These are phyloP conservation scores for Promerops cafer DNA, from an alignment of 2,113 vertebrate species.

Conservation along the genomic window DNA sequence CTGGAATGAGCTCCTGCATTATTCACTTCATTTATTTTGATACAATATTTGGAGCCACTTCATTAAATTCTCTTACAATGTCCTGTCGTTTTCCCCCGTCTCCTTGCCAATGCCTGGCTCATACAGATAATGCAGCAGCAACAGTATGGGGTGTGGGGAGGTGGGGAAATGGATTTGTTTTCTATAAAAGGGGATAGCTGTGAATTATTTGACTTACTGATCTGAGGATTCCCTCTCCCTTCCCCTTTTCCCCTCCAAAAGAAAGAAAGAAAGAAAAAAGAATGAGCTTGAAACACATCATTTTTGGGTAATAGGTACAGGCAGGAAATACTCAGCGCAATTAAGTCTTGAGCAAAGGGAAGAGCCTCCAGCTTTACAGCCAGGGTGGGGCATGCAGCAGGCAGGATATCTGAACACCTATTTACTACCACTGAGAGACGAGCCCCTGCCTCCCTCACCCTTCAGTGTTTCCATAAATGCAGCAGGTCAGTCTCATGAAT, in stretches of 20 bases:
- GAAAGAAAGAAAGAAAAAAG: not conserved
- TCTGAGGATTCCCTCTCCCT: not conserved
- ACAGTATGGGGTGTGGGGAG: not conserved
- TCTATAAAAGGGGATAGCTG: not conserved
- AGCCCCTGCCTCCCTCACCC: not conserved
- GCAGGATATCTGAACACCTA: not conserved
- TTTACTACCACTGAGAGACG: not conserved
- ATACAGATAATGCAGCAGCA: slow-evolving; percentile 35
- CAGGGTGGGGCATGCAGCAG: not conserved
- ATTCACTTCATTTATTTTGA: slow-evolving; percentile 59
- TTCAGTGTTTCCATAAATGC: not conserved
- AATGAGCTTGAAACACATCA: not conserved
- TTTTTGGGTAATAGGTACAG: not conserved
- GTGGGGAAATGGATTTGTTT: not conserved
- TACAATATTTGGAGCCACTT: slow-evolving; percentile 49
- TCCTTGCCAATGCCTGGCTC: slow-evolving; percentile 38
- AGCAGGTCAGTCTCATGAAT: not conserved
- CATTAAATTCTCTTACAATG: slow-evolving; percentile 43
- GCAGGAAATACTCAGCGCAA: not conserved
- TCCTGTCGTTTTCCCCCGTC: not conserved
- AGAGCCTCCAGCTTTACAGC: not conserved
- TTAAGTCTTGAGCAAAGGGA: not conserved
- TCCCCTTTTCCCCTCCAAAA: no score
- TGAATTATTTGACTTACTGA: not conserved
- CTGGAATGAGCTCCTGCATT: slow-evolving; percentile 1